These are phyloP conservation scores for Amphiprion clarkii DNA, from an alignment of 2,797 vertebrate species.

Conservation along the genomic window DNA sequence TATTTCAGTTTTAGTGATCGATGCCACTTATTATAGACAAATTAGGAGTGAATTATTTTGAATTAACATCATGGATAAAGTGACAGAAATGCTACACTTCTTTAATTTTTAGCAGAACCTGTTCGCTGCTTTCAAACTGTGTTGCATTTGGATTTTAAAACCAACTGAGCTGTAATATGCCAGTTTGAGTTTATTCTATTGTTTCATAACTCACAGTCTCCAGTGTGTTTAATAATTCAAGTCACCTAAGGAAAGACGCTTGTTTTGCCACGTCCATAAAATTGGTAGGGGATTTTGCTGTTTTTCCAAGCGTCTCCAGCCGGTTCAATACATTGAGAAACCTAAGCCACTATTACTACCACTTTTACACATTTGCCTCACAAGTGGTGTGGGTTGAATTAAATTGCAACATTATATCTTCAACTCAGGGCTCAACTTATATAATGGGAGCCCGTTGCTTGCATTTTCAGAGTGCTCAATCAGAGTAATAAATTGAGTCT, in stretches of 20 bases:
- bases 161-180: conserved; percentile 17
- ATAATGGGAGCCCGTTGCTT: conserved; percentile 72
- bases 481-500: conserved; percentile 93
- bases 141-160: conserved; percentile 30
- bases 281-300: conserved; percentile 59
- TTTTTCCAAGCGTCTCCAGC: conserved; percentile 72
- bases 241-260: conserved; percentile 65
- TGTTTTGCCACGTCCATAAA: conserved; percentile 76
- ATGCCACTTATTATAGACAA: not conserved
- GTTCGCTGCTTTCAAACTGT: conserved; percentile 15
- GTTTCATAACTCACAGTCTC: conserved; percentile 55
- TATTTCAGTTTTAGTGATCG: not conserved
- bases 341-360: conserved; percentile 71
- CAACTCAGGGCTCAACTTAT: conserved; percentile 55
- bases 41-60: conserved; percentile 7
- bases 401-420: conserved; percentile 80
- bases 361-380: conserved; percentile 74
- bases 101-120: conserved; percentile 16
- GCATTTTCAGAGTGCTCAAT: conserved; percentile 91
- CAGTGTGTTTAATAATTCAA: conserved; percentile 64
- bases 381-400: conserved; percentile 77
- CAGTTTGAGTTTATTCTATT: conserved; percentile 41
- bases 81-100: not conserved
- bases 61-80: conserved; percentile 5
- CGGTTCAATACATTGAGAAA: conserved; percentile 74